Evolutionary conservation across 2,797 vertebrate genomes (phyloP), one percentile per base, ranked within the genome.

Genomic region (Masticophis lateralis): DNA sequence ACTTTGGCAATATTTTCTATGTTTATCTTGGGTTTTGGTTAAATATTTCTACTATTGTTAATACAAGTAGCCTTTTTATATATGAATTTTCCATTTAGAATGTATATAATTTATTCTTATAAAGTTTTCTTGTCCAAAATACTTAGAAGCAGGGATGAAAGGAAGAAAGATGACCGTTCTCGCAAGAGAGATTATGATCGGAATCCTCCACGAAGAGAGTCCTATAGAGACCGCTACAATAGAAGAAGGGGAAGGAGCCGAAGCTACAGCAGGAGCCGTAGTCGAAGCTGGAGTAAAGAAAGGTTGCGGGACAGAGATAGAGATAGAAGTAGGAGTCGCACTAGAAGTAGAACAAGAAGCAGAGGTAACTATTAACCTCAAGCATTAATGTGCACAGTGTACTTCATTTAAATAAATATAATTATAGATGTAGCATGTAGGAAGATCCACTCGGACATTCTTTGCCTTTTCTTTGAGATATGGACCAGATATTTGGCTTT

Each of bases 251-350:
- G 99, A 0, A 98, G 98, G 87, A 99, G 99, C 96, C 98, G 98
- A 61, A 99, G 98, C 96, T 99, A 98, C 95, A 99, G 98, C 96
- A 98, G 99, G 28, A 99, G 99, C 96, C 98, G 99, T 11, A 99
- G 99, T 93, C 98, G 98, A 88, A 99, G 99, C 94, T 99, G 99
- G 99, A 99, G 99, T 98, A 99, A 99, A 96, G 99, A 99, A 95
- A 98, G 98, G 12, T 90, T 98, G 74, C 98, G 99, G 11, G 99
- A 99, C 93, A 97, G 99, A 0, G 99, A 99, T 83, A 97, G 99
- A 94, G 99, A 99, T 55, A 97, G 99, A 86, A 99, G 98, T 88
- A 97, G 98, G 53, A 99, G 98, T 3, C 95, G 99, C 60, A 98
- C 98, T 55, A 96, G 98, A 94, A 99, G 98, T 94, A 98, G 98